These are phyloP conservation scores for Podarcis siculus DNA, from an alignment of 2,797 vertebrate genomes.

Conservation along the genomic window DNA sequence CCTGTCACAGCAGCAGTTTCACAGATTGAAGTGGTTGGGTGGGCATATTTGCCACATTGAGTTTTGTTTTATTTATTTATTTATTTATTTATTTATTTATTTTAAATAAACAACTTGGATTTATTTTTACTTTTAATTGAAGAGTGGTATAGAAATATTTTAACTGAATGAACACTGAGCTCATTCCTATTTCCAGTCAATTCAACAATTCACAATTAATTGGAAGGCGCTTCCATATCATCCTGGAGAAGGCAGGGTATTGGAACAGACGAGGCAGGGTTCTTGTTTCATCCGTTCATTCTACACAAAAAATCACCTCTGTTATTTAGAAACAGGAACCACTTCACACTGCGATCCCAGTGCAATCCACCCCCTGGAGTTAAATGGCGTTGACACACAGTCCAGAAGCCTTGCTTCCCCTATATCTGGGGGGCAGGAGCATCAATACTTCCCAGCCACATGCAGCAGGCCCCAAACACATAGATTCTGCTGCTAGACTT, in stretches of 20 bases:
- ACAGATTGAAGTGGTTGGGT: too few relatives aligned
- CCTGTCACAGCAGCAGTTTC: too few relatives aligned
- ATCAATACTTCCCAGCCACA: not conserved
- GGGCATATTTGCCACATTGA: too few relatives aligned
- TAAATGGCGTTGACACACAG: not conserved
- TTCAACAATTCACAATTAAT: not conserved
- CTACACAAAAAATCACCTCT: not conserved
- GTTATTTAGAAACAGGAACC: not conserved
- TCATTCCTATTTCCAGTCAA: not conserved
- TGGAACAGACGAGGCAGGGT: not conserved
- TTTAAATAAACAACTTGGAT: too few relatives aligned
- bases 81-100: not conserved
- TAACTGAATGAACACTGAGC: not conserved
- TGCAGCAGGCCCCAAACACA: not conserved
- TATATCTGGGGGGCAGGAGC: not conserved
- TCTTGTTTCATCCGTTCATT: not conserved
- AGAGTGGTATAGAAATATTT: not conserved
- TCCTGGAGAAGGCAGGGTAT: not conserved
- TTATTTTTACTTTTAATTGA: not conserved
- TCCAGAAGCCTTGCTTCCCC: not conserved
- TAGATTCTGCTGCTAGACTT: not conserved
- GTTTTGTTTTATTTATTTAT: not conserved
- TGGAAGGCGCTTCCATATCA: not conserved
- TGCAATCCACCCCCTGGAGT: not conserved
- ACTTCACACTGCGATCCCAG: not conserved